Percentiles rank a stretch among this genome's conserved stretches.
These are phyloP conservation scores for Philonicus albiceps DNA, from an alignment of 2,888 invertebrate genomes.

Conservation along the genomic window DNA sequence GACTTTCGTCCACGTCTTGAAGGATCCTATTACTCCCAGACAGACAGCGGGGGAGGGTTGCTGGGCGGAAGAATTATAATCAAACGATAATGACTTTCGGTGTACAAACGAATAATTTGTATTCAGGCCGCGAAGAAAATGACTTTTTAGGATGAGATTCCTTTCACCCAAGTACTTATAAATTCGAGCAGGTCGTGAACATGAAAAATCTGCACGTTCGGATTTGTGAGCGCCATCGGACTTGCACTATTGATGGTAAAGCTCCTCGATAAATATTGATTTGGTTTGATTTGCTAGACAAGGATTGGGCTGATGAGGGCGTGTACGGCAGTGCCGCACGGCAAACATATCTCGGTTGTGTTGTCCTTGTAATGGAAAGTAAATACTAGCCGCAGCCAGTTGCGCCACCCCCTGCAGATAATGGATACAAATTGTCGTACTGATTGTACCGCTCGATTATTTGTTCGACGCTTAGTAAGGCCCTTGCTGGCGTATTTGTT, in stretches of 20 bases:
- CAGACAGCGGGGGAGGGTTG: not conserved
- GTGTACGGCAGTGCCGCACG: not conserved
- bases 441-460: constrained; percentile 18
- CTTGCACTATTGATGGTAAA: constrained; percentile 18
- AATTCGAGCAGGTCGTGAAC: constrained; percentile 36
- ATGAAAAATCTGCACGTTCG: constrained; percentile 34
- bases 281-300: constrained; percentile 37
- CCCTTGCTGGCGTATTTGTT: not conserved
- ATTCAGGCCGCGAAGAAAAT: constrained; percentile 40
- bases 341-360: constrained; percentile 20
- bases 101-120: constrained; percentile 38
- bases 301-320: not conserved
- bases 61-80: constrained; percentile 28
- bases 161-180: constrained; percentile 33
- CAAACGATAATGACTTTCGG: constrained; percentile 38
- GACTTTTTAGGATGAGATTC: constrained; percentile 40
- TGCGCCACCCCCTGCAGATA: not conserved
- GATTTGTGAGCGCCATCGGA: constrained; percentile 17
- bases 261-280: constrained; percentile 40
- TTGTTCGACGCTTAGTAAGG: not conserved
- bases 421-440: constrained; percentile 34
- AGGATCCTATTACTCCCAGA: not conserved
- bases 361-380: constrained; percentile 36
- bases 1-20: not conserved
- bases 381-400: constrained; percentile 30